Evolutionary conservation across 2,888 invertebrate genomes (phyloP).

Genomic region (Cephus runcator): DNA sequence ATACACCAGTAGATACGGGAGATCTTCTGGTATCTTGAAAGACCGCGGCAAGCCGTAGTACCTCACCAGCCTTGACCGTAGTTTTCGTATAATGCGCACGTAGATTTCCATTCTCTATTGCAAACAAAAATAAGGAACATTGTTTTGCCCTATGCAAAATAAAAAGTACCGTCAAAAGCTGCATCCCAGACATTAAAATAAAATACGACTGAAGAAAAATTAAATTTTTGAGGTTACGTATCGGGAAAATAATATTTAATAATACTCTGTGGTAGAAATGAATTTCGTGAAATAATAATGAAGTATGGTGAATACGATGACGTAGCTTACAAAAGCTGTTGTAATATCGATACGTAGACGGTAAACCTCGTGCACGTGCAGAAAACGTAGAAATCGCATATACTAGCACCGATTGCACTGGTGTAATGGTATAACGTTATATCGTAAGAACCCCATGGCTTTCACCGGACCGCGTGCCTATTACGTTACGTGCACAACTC

Average conservation of each 20-base stretch:
- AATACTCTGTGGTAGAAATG: not conserved
- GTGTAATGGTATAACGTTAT: slow-evolving; percentile 44
- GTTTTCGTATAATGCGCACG: slow-evolving; percentile 66
- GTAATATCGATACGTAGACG: not conserved
- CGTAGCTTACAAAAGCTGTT: not conserved
- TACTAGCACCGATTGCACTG: slow-evolving; percentile 1
- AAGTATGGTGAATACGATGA: not conserved
- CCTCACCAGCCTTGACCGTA: slow-evolving; percentile 66
- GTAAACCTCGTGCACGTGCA: not conserved
- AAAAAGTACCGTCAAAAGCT: not conserved
- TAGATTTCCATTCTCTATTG: slow-evolving; percentile 56
- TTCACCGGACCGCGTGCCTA: slow-evolving; percentile 46
- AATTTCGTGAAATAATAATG: not conserved
- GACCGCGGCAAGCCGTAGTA: slow-evolving; percentile 68
- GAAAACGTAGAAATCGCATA: slow-evolving; percentile 22
- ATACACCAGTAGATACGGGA: slow-evolving; percentile 52
- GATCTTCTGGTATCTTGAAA: slow-evolving; percentile 66
- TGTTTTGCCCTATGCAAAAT: not conserved
- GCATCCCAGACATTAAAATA: not conserved
- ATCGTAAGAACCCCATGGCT: slow-evolving; percentile 39
- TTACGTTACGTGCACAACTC: slow-evolving; percentile 43
- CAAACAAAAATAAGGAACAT: not conserved
- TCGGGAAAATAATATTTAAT: not conserved
- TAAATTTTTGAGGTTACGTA: not conserved
- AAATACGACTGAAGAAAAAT: not conserved